phyloP scores from a whole-genome alignment of 2,797 vertebrate species.

The Parotocinclus haroldoi region DNA sequence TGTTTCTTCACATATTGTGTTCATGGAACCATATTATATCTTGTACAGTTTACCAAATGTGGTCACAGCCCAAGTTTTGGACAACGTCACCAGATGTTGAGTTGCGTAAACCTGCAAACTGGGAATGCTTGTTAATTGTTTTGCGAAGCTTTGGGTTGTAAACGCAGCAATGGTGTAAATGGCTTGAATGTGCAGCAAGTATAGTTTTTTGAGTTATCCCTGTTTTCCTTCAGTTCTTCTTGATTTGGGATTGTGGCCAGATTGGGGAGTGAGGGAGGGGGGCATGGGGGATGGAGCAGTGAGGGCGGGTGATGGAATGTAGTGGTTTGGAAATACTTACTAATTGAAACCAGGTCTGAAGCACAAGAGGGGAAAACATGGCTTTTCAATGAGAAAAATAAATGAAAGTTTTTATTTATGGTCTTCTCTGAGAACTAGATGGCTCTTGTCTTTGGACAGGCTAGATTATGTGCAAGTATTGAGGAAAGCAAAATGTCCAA shows the following conservation, averaged over 20 bases:
- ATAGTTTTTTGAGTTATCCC: slow-evolving; percentile 37
- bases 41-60: slow-evolving; percentile 34
- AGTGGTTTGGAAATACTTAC: slow-evolving; percentile 84
- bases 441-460: background rate
- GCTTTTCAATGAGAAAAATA: slow-evolving; percentile 56
- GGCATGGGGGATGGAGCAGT: slow-evolving; percentile 52
- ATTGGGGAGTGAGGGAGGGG: slow-evolving; percentile 57
- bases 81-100: slow-evolving; percentile 29
- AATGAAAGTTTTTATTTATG: slow-evolving; percentile 47
- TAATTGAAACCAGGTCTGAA: slow-evolving; percentile 84
- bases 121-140: background rate
- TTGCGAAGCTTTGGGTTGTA: background rate
- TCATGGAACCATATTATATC: background rate
- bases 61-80: slow-evolving; percentile 30
- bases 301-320: slow-evolving; percentile 74
- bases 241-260: slow-evolving; percentile 62
- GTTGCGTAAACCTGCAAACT: background rate
- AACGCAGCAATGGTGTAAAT: background rate
- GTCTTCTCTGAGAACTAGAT: slow-evolving; percentile 2
- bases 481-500: background rate
- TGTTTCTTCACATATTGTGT: background rate
- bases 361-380: slow-evolving; percentile 55
- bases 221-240: slow-evolving; percentile 52
- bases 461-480: background rate
- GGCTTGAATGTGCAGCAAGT: slow-evolving; percentile 5